A percentile compares a stretch with the other conserved stretches of the same genome.
Conservation (phyloP, 1,140 invertebrate genomes). For the Drosophila mauritiana region DNA sequence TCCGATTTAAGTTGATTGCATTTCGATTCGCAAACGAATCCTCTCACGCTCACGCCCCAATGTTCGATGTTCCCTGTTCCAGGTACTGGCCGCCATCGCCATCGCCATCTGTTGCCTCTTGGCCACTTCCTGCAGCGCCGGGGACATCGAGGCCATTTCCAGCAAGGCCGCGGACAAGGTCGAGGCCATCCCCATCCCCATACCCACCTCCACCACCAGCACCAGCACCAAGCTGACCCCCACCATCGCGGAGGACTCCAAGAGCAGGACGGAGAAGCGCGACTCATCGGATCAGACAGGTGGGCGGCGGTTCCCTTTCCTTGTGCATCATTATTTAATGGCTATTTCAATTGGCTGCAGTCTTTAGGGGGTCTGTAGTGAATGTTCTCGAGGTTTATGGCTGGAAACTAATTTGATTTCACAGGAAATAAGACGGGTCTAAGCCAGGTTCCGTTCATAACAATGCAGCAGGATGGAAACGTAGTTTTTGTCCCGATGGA, state of each 20-base stretch:
- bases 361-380: too few relatives aligned
- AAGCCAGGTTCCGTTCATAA: too few relatives aligned
- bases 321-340: too few relatives aligned
- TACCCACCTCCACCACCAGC: conserved; percentile 45
- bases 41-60: too few relatives aligned
- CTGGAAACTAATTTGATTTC: too few relatives aligned
- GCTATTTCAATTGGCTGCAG: too few relatives aligned
- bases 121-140: conserved; percentile 6
- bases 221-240: conserved; percentile 60
- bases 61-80: neutral
- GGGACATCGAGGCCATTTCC: conserved; percentile 31
- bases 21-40: too few relatives aligned
- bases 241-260: conserved; percentile 50
- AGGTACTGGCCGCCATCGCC: conserved; percentile 33
- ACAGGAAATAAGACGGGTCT: too few relatives aligned
- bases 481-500: too few relatives aligned
- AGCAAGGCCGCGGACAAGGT: conserved; percentile 24
- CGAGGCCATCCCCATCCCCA: conserved; percentile 44
- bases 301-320: neutral
- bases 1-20: neutral
- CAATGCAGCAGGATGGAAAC: too few relatives aligned
- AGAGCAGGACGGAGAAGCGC: conserved; percentile 72
- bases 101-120: conserved; percentile 50
- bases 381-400: too few relatives aligned
- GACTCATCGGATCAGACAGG: conserved; percentile 75